Conservation (phyloP, 2,888 invertebrate species). For the Dorcus parallelipipedus region DNA sequence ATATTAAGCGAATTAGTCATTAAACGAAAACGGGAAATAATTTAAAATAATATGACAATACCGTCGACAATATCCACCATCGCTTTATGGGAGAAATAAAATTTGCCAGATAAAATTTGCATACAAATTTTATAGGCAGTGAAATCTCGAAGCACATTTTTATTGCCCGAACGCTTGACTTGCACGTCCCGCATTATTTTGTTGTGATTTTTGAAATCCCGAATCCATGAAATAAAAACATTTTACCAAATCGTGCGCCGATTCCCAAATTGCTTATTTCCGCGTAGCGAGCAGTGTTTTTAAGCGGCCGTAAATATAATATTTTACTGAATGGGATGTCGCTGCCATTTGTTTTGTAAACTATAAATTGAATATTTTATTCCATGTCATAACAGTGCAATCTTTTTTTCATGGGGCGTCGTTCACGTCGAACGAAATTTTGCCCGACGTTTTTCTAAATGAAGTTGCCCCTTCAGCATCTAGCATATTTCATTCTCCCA, state of each 20-base stretch:
- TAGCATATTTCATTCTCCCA: no score
- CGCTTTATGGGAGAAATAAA: slow-evolving; percentile 26
- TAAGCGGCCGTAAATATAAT: background rate
- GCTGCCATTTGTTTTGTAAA: no score
- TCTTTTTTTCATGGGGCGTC: no score
- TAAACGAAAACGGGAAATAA: slow-evolving; percentile 5
- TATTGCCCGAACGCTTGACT: slow-evolving; percentile 24
- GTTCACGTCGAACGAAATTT: no score
- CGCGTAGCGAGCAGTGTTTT: background rate
- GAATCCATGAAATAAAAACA: slow-evolving; percentile 14
- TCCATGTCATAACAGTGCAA: no score
- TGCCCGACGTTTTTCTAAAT: no score
- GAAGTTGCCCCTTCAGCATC: no score
- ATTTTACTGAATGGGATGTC: no score
- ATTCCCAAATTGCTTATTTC: slow-evolving; percentile 8
- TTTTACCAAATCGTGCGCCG: slow-evolving; percentile 6
- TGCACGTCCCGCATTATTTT: slow-evolving; percentile 15
- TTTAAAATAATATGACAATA: slow-evolving; percentile 11
- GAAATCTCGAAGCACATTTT: slow-evolving; percentile 36
- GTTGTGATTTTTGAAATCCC: slow-evolving; percentile 17
- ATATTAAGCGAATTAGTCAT: background rate
- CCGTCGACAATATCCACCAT: slow-evolving; percentile 4
- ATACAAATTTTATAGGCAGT: slow-evolving; percentile 40
- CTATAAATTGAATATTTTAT: no score
- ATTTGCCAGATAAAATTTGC: slow-evolving; percentile 33